Conservation (phyloP, 2,888 invertebrate species). For the Oeneis ivallda region DNA sequence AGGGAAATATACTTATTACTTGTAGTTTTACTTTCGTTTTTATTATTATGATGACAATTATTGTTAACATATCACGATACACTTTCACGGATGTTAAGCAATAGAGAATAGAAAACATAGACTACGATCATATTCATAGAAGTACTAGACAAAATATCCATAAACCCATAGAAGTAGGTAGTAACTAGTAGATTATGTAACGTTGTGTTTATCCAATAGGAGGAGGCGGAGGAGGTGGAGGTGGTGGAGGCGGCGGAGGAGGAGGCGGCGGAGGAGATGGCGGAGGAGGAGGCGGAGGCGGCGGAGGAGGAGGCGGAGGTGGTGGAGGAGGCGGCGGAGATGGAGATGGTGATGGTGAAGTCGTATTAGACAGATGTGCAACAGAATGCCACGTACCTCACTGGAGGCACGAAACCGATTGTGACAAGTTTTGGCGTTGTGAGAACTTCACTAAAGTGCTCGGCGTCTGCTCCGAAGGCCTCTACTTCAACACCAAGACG, state of each 20-base stretch:
- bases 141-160: too few species aligned
- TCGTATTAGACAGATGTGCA: conserved; percentile 43
- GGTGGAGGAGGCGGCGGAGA: conserved; percentile 30
- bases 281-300: conserved; percentile 19
- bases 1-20: too few species aligned
- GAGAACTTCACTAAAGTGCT: conserved; percentile 49
- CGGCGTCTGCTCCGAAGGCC: conserved; percentile 60
- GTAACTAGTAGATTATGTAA: too few species aligned
- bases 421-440: conserved; percentile 70
- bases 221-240: conserved; percentile 33
- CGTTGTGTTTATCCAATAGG: too few species aligned
- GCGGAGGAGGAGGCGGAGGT: conserved; percentile 32
- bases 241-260: conserved; percentile 15
- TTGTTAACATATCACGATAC: too few species aligned
- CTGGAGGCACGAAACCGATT: conserved; percentile 64
- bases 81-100: too few species aligned
- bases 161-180: too few species aligned
- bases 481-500: conserved; percentile 60
- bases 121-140: too few species aligned
- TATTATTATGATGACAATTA: too few species aligned
- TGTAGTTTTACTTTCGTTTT: too few species aligned
- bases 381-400: conserved; percentile 58
- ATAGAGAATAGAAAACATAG: too few species aligned
- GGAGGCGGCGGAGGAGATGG: conserved; percentile 24
- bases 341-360: conserved; percentile 27